phyloP scores from a whole-genome alignment of 2,888 invertebrate species.

The Tetrapedia diversipes region DNA sequence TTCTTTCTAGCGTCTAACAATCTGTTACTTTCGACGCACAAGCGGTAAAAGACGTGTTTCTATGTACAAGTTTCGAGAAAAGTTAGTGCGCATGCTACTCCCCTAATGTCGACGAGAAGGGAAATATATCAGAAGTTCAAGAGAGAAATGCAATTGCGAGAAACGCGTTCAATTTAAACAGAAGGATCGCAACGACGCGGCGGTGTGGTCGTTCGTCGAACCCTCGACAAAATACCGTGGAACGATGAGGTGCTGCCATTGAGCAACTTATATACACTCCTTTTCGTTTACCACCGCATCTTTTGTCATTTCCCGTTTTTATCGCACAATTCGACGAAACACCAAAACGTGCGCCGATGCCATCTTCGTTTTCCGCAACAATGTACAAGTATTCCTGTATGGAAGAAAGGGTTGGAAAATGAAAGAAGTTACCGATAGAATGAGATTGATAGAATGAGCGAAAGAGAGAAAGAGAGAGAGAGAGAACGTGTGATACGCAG shows the following conservation, averaged over 20 bases:
- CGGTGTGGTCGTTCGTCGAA: slow-evolving; percentile 2
- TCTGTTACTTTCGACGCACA: slow-evolving; percentile 74
- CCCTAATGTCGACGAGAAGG: slow-evolving; percentile 65
- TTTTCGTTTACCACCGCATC: not conserved
- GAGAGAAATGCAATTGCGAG: slow-evolving; percentile 34
- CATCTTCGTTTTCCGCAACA: slow-evolving; percentile 24
- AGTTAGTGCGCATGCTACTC: slow-evolving; percentile 82
- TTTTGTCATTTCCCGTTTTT: not conserved
- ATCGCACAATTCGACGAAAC: slow-evolving; percentile 2
- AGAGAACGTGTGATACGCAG: slow-evolving; percentile 6
- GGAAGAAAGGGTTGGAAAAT: not conserved
- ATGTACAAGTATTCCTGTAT: slow-evolving; percentile 48
- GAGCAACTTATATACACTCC: no score
- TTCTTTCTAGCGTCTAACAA: slow-evolving; percentile 2
- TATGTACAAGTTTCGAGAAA: slow-evolving; percentile 78
- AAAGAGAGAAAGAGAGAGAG: not conserved
- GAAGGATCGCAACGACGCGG: slow-evolving; percentile 26
- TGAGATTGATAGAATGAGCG: slow-evolving; percentile 23
- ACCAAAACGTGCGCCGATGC: slow-evolving; percentile 24
- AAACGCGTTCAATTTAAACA: slow-evolving; percentile 14
- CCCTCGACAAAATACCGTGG: not conserved
- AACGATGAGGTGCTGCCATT: not conserved
- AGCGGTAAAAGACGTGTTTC: slow-evolving; percentile 78
- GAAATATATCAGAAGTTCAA: slow-evolving; percentile 54
- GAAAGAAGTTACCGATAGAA: not conserved